These are phyloP conservation scores for Epicauta chinensis DNA, from an alignment of 1,140 invertebrate genomes.

Conservation along the genomic window DNA sequence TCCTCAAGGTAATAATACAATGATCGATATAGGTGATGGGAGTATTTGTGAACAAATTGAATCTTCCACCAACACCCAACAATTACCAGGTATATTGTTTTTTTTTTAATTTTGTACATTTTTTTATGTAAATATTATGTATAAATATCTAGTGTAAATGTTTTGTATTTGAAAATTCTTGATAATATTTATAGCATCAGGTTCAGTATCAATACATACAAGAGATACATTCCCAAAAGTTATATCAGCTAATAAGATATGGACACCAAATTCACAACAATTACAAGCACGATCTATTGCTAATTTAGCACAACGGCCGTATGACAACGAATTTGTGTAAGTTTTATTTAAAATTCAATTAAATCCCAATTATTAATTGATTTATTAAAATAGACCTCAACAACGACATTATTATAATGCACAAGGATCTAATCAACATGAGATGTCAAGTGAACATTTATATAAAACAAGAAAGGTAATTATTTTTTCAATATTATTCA, in stretches of 20 bases:
- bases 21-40: constrained; percentile 43
- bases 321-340: constrained; percentile 33
- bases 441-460: neutral
- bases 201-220: constrained; percentile 51
- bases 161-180: constrained; percentile 1
- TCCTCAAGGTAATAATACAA: constrained; percentile 43
- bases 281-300: constrained; percentile 31
- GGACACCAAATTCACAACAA: constrained; percentile 26
- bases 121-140: constrained; percentile 13
- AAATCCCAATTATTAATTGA: constrained; percentile 5
- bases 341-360: constrained; percentile 7
- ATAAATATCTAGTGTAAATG: constrained; percentile 14
- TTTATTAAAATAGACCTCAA: constrained; percentile 12
- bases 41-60: constrained; percentile 40
- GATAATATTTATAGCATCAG: constrained; percentile 47
- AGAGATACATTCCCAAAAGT: constrained; percentile 41
- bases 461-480: constrained; percentile 24
- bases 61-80: constrained; percentile 36
- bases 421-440: constrained; percentile 15
- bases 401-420: constrained; percentile 19
- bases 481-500: constrained; percentile 2
- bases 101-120: constrained; percentile 2
- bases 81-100: constrained; percentile 37
- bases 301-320: constrained; percentile 27
- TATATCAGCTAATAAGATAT: constrained; percentile 26